Base-by-base conservation (phyloP, 92 coral and sea anemone species). In the Parazoanthus swiftii region DNA sequence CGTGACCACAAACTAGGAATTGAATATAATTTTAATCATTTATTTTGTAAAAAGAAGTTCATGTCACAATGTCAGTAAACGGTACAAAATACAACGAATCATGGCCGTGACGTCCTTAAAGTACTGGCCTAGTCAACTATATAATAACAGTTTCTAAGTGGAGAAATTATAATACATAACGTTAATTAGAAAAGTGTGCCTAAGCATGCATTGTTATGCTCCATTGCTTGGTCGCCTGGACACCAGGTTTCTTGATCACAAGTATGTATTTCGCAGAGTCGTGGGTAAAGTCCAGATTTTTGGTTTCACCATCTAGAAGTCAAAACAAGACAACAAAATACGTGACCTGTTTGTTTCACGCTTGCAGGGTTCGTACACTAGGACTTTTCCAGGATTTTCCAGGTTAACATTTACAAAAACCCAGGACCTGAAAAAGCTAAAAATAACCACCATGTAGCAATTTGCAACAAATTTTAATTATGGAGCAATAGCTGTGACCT, bases 201-300 rank as follows among this genome's bases (percentile, higher is more conserved):
- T 82, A 97, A 74, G 96, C 98, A 85, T 95, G 94, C 97, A 97
- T 95, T 10, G 94, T 82, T 37, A 97, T 91, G 89, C 88, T 93
- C 99, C 99, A 97, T 83, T 95, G 97, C 65, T 96, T 92, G 77
- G 94, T 94, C 37, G 94, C 94, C 65, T 93, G 92, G 89, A 97
- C 98, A 13, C 93, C 99, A 5, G 98, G 99, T 85, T 97, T 97
- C 91, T 97, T 97, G 85, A 97, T 95, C 79, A 92, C 95, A 90
- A 97, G 86, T 2, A 89, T 88, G 93, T 91, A 92, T 39, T 89
- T 88, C 2, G 85, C 89, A 14, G 91, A 23, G 80, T 97, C 98
- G 86, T 97, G 99, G 35, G 89, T 88, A 79, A 94, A 92, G 10
- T 92, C 90, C 23, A 97, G 92, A 35, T 85, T 86, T 37, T 90